Conservation (phyloP, 2,888 invertebrate species). For the Hypomecis atomaria region DNA sequence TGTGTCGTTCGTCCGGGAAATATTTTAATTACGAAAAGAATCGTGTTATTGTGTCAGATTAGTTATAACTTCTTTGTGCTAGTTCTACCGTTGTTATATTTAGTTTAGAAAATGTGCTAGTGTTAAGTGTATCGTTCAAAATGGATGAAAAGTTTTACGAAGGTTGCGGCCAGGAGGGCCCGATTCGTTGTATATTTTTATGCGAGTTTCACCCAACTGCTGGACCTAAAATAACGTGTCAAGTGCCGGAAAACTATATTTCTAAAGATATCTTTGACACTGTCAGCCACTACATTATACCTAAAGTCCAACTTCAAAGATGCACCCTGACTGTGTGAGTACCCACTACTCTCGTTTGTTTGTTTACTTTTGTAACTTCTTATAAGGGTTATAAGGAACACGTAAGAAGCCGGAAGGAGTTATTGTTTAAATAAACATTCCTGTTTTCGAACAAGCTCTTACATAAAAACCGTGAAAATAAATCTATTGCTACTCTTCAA, state of each 20-base stretch:
- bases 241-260: conserved; percentile 91
- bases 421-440: too few species aligned
- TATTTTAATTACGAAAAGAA: conserved; percentile 54
- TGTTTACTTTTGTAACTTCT: conserved; percentile 4
- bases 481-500: too few species aligned
- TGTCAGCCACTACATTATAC: conserved; percentile 93
- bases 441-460: too few species aligned
- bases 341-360: conserved; percentile 13
- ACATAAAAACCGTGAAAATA: too few species aligned
- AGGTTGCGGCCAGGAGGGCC: conserved; percentile 87
- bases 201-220: conserved; percentile 91
- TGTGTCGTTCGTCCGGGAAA: conserved; percentile 33
- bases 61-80: conserved; percentile 38
- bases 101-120: conserved; percentile 36
- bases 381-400: background rate
- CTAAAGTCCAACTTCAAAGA: conserved; percentile 91
- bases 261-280: conserved; percentile 93
- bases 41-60: conserved; percentile 47
- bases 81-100: conserved; percentile 5
- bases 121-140: conserved; percentile 48
- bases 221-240: conserved; percentile 91
- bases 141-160: conserved; percentile 83
- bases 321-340: conserved; percentile 92
- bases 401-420: too few species aligned
- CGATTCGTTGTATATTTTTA: conserved; percentile 91